These are phyloP conservation scores for Nymphalis polychloros DNA, from an alignment of 2,888 invertebrate species.

Conservation along the genomic window DNA sequence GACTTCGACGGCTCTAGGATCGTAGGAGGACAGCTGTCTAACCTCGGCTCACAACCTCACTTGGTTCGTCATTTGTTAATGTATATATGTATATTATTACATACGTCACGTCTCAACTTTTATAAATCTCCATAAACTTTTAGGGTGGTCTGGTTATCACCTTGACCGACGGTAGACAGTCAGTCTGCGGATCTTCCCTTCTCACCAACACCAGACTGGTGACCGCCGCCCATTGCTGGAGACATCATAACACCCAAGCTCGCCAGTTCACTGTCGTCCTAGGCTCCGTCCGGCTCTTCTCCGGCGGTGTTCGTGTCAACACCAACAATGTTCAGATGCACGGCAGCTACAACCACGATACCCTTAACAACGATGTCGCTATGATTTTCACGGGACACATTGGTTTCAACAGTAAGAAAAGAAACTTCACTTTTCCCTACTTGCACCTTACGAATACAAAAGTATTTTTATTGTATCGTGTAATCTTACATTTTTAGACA, in stretches of 20 bases:
- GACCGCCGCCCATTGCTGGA: constrained; percentile 57
- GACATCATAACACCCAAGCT: constrained; percentile 48
- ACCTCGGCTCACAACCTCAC: constrained; percentile 42
- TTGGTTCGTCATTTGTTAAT: constrained; percentile 38
- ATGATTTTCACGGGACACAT: constrained; percentile 42
- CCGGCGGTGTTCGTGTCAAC: constrained; percentile 46
- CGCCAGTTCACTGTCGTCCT: constrained; percentile 53
- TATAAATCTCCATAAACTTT: not conserved
- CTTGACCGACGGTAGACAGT: constrained; percentile 46
- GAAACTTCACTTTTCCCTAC: no score
- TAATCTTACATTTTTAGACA: constrained; percentile 36
- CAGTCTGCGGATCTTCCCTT: constrained; percentile 59
- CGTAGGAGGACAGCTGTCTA: constrained; percentile 45
- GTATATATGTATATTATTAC: not conserved
- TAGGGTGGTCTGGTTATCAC: constrained; percentile 53
- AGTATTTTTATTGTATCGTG: no score
- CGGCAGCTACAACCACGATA: constrained; percentile 41
- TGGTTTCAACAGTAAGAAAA: constrained; percentile 30
- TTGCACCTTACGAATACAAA: no score
- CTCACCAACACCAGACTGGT: constrained; percentile 47
- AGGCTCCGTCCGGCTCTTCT: constrained; percentile 48
- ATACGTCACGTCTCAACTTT: no score
- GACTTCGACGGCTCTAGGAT: constrained; percentile 49
- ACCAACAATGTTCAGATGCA: constrained; percentile 47
- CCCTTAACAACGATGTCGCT: constrained; percentile 49